Conservation (phyloP, 2,888 invertebrate genomes). For the Spilosoma lubricipeda region DNA sequence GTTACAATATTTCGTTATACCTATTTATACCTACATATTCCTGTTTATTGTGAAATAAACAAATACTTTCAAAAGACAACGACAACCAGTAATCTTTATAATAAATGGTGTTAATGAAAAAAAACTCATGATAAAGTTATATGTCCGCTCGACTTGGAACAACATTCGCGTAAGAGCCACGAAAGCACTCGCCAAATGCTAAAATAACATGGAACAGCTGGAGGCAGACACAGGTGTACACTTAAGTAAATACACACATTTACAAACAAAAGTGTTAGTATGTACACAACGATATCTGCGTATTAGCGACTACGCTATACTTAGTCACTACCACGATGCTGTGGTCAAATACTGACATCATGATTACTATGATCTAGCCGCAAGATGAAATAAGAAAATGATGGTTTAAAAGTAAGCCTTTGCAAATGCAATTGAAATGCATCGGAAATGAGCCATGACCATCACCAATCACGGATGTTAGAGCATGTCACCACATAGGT, state of each 20-base stretch:
- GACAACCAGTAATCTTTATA: not conserved
- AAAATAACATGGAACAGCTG: constrained; percentile 37
- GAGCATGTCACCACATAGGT: constrained; percentile 67
- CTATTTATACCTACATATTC: too few relatives aligned
- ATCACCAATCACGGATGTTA: constrained; percentile 63
- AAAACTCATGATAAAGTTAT: constrained; percentile 4
- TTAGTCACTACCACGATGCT: not conserved
- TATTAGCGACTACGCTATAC: not conserved
- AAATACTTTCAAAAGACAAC: not conserved
- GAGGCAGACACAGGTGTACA: constrained; percentile 32
- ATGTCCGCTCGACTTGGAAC: not conserved
- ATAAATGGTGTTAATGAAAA: not conserved
- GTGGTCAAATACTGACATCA: not conserved
- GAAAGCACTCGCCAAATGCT: constrained; percentile 29
- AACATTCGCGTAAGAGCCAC: constrained; percentile 13
- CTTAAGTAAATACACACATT: constrained; percentile 29
- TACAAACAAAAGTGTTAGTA: not conserved
- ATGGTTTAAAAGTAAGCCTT: not conserved
- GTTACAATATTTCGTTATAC: not conserved
- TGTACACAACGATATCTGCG: not conserved
- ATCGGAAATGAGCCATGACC: constrained; percentile 58
- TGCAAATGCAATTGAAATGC: constrained; percentile 33
- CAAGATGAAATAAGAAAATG: not conserved
- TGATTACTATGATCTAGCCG: not conserved
- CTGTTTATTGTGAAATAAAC: too few relatives aligned